These are phyloP conservation scores for Cyprinodon diabolis DNA, from an alignment of 2,797 vertebrate species.

Conservation along the genomic window DNA sequence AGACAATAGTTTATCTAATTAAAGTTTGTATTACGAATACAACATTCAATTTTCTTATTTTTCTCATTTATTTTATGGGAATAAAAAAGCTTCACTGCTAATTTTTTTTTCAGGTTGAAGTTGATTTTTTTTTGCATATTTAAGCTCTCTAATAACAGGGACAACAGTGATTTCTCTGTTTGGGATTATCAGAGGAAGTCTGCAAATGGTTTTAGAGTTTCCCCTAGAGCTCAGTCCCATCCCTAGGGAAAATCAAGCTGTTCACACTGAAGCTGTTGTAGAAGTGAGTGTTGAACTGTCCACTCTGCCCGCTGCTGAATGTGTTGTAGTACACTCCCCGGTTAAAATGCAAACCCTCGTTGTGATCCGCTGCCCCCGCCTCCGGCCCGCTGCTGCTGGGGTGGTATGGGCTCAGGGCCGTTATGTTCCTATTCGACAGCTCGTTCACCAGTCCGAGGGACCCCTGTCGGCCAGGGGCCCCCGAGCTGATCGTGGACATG, in stretches of 20 bases:
- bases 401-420: conserved; percentile 85
- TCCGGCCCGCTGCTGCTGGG: conserved; percentile 65
- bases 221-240: conserved; percentile 91
- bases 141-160: not conserved
- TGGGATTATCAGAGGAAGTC: conserved; percentile 2
- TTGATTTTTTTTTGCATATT: not conserved
- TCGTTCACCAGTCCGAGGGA: conserved; percentile 84
- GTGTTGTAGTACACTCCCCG: conserved; percentile 90
- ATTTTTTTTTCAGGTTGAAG: not conserved
- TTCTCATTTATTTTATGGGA: not conserved
- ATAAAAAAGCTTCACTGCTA: not conserved
- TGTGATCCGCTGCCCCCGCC: conserved; percentile 66
- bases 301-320: conserved; percentile 83
- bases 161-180: not conserved
- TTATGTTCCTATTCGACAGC: conserved; percentile 89
- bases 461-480: conserved; percentile 76
- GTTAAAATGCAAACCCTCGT: conserved; percentile 80
- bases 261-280: conserved; percentile 97
- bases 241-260: conserved; percentile 93
- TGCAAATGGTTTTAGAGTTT: not conserved
- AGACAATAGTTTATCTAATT: not conserved
- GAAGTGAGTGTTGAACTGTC: conserved; percentile 90
- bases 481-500: conserved; percentile 85
- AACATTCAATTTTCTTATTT: not conserved
- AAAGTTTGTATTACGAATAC: not conserved